Conservation (phyloP, 2,113 vertebrate species). For the Grammomys dolichurus region DNA sequence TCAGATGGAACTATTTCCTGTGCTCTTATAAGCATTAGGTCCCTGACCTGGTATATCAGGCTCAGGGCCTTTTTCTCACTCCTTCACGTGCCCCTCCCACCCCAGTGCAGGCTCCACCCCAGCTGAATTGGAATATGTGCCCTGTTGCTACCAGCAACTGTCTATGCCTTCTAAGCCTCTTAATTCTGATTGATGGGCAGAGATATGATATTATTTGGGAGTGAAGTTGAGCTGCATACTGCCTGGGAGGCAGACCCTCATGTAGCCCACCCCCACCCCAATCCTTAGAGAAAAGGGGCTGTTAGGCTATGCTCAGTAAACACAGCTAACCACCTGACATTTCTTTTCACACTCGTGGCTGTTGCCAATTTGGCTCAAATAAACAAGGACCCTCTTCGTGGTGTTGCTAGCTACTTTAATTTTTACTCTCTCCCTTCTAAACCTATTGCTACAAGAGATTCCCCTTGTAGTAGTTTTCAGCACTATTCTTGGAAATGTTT, state of each 20-base stretch:
- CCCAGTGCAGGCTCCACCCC: not conserved
- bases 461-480: not conserved
- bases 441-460: not conserved
- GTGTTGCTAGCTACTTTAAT: not conserved
- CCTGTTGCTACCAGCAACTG: conserved; percentile 91
- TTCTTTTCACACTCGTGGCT: conserved; percentile 43
- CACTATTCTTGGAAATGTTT: conserved; percentile 49
- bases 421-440: not conserved
- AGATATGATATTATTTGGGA: conserved; percentile 77
- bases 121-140: conserved; percentile 74
- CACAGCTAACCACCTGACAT: not conserved
- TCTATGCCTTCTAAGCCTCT: conserved; percentile 79
- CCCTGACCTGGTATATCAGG: not conserved
- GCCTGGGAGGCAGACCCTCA: not conserved
- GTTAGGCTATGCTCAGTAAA: conserved; percentile 63
- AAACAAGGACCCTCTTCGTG: conserved; percentile 2
- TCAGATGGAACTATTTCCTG: not conserved
- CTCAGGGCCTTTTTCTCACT: not conserved
- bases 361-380: conserved; percentile 58
- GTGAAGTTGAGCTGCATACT: conserved; percentile 31
- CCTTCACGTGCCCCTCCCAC: too few relatives aligned
- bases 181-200: conserved; percentile 86
- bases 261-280: not conserved
- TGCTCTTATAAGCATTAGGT: not conserved
- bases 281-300: not conserved